phyloP scores from a whole-genome alignment of 2,113 vertebrate genomes.

The Zosterops japonicus region DNA sequence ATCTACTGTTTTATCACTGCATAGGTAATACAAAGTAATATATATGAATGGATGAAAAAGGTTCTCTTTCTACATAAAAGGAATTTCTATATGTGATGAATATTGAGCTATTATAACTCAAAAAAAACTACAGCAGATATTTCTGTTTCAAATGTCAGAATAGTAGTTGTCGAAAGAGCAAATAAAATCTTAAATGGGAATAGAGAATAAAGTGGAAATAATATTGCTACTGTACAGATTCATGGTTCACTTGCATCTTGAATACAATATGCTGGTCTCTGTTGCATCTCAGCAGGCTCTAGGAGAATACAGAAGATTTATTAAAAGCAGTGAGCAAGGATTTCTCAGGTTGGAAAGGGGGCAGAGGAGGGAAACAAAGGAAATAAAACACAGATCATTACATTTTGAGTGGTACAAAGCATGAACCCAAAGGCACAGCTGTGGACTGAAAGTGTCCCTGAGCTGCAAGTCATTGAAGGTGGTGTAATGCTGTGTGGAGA shows the following conservation, averaged over 20 bases:
- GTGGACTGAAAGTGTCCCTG: not conserved
- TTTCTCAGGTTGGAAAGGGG: not conserved
- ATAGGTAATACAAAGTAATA: slow-evolving; percentile 15
- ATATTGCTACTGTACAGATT: not conserved
- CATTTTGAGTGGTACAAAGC: not conserved
- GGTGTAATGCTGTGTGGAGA: not conserved
- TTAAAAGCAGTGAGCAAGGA: not conserved
- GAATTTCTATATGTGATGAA: not conserved
- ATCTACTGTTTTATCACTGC: not conserved
- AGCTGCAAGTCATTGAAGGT: not conserved
- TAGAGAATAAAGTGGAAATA: not conserved
- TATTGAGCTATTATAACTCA: not conserved
- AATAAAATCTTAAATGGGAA: not conserved
- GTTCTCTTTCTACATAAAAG: not conserved
- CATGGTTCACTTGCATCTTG: not conserved
- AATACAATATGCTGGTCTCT: not conserved
- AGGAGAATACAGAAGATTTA: not conserved
- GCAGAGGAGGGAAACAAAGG: not conserved
- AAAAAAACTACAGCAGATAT: not conserved
- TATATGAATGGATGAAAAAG: not conserved
- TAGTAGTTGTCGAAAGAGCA: not conserved
- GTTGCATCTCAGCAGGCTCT: not conserved
- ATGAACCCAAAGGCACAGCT: not conserved
- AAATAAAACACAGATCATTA: not conserved
- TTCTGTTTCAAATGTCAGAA: slow-evolving; percentile 6